Evolutionary conservation across 2,797 vertebrate species (phyloP).

Genomic region (Phoeniculus purpureus): DNA sequence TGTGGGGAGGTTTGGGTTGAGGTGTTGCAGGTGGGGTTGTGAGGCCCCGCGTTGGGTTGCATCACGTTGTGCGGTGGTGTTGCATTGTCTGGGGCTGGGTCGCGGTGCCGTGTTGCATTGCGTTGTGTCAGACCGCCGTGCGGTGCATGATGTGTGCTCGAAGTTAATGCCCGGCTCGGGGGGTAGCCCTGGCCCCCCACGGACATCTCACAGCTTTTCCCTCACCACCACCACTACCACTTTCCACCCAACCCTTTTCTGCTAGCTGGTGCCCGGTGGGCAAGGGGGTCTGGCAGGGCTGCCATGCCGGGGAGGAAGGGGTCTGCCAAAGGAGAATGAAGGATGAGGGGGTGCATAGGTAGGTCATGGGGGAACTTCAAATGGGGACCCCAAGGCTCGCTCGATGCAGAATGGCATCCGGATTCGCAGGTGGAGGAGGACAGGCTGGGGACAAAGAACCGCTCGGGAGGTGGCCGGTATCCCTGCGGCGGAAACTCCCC

Average conservation of each 20-base stretch:
- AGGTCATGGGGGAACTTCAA: background rate
- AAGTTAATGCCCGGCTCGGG: conserved; percentile 27
- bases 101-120: background rate
- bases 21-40: background rate
- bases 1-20: background rate
- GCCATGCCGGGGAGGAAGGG: background rate
- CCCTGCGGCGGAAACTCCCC: background rate
- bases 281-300: background rate
- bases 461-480: background rate
- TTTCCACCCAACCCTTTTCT: background rate
- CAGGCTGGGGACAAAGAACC: background rate
- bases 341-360: background rate
- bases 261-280: background rate
- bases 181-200: background rate
- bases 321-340: background rate
- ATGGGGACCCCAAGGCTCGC: background rate
- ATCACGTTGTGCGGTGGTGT: rapidly evolving
- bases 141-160: background rate
- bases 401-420: background rate
- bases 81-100: background rate
- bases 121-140: background rate
- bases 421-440: background rate
- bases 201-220: background rate
- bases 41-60: background rate
- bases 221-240: too few species aligned